Evolutionary conservation across 1,140 invertebrate species (phyloP), one percentile per base, ranked within the genome.

Genomic region (Asobara japonica): DNA sequence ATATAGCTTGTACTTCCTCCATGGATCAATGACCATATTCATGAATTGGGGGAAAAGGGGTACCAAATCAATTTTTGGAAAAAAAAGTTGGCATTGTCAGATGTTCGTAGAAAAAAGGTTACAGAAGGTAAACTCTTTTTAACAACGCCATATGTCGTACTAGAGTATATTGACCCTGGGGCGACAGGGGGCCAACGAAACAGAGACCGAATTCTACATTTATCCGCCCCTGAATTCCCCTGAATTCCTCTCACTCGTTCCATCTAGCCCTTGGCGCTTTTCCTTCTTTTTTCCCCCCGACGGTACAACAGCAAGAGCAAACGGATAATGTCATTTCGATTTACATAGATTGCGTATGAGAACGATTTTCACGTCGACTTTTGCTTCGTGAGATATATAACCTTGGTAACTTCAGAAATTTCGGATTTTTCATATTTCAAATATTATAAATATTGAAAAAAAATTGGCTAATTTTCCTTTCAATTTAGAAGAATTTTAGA

Each of bases 301-400:
- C 45, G 16, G 65, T 71, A 71, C 62, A 22, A 71, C 74, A 61
- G 73, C 79, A 79, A 79, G 78, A 80, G 80, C 80, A 74, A n/a
- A 77, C 69, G 78, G 78, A 78, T 82, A 82, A 82, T 80, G 80
- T 76, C 77, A 81, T 82, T 82, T 80, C 77, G 77, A 82, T 81
- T 82, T 81, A 79, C 81, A 81, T 81, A 80, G 74, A 38, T 72
- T 56, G 20, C 45, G 25, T 69, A 65, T 62, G 75, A 62, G 51
- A 75, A 69, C 72, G 65, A 69, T 69, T 68, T 62, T 41, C 62
- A 16, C 62, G 36, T 29, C 45, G 41, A 64, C 11, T 38, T 66
- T 71, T 66, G 51, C 33, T n/a, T n/a, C n/a, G n/a, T n/a, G n/a
- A n/a, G n/a, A n/a, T n/a, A n/a, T n/a, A n/a, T n/a, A n/a, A n/a